A percentile compares a stretch with the other conserved stretches of the same genome.
phyloP scores from a whole-genome alignment of 1,140 invertebrate genomes.

The Panagrolaimus sp. region DNA sequence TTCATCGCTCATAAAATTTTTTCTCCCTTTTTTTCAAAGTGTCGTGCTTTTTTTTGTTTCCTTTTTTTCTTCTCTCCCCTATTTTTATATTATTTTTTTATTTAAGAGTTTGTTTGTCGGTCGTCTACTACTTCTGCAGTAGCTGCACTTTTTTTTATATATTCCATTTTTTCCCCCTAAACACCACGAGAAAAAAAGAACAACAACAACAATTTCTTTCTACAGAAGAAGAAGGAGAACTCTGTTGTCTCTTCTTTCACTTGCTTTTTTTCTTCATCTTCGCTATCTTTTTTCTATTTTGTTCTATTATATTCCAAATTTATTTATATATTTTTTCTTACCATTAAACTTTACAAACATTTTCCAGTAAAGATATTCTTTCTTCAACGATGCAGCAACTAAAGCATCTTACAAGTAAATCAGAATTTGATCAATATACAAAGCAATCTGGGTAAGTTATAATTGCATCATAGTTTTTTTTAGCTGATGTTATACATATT shows the following conservation, averaged over 20 bases:
- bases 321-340: background rate
- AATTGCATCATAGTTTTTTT: too few relatives aligned
- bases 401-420: conserved; percentile 13
- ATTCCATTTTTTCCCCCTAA: too few relatives aligned
- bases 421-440: conserved; percentile 27
- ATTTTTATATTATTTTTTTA: background rate
- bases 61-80: background rate
- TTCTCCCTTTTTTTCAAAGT: background rate
- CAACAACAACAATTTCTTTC: background rate
- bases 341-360: background rate
- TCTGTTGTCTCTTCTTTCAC: background rate
- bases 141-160: background rate
- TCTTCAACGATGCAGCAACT: background rate
- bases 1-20: conserved; percentile 1
- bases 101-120: background rate
- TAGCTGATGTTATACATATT: too few relatives aligned
- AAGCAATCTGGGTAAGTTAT: conserved; percentile 30
- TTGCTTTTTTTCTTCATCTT: background rate
- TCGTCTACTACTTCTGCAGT: too few relatives aligned
- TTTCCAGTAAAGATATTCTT: background rate
- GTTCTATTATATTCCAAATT: background rate
- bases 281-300: background rate
- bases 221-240: background rate
- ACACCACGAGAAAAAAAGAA: too few relatives aligned
- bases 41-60: background rate